These are phyloP conservation scores for Bufo gargarizans DNA, from an alignment of 2,113 vertebrate genomes.

Conservation along the genomic window DNA sequence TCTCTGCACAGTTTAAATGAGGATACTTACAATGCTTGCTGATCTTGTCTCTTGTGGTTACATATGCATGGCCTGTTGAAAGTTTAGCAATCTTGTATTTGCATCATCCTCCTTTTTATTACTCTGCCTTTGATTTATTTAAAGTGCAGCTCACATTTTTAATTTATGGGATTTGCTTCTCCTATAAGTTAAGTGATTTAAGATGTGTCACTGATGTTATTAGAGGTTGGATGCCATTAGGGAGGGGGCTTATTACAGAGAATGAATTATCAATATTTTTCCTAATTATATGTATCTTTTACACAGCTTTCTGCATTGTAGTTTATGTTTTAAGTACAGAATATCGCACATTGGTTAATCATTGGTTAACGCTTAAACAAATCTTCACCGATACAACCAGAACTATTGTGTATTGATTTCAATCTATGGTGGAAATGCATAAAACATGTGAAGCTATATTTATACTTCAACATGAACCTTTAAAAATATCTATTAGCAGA, in stretches of 20 bases:
- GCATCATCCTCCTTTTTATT: constrained; percentile 43
- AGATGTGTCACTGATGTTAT: constrained; percentile 12
- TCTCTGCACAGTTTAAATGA: constrained; percentile 30
- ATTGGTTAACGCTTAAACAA: background rate
- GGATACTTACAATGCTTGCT: constrained; percentile 19
- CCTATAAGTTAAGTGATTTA: constrained; percentile 11
- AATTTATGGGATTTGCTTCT: constrained; percentile 39
- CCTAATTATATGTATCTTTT: background rate
- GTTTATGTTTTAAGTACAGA: too few relatives aligned
- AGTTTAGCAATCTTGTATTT: constrained; percentile 20
- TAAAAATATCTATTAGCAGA: too few relatives aligned
- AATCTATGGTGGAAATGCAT: too few relatives aligned
- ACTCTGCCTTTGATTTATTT: constrained; percentile 48
- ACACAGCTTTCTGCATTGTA: too few relatives aligned
- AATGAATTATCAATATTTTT: background rate
- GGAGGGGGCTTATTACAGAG: background rate
- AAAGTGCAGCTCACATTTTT: constrained; percentile 24
- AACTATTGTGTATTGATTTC: too few relatives aligned
- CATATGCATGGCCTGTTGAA: constrained; percentile 20
- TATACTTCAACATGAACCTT: too few relatives aligned
- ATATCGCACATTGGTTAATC: too few relatives aligned
- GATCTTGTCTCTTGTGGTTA: constrained; percentile 42
- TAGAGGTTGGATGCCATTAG: background rate
- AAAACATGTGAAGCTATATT: too few relatives aligned
- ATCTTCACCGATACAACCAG: background rate